These are phyloP conservation scores for Geotria australis DNA, from an alignment of 2,797 vertebrate genomes.

Conservation along the genomic window DNA sequence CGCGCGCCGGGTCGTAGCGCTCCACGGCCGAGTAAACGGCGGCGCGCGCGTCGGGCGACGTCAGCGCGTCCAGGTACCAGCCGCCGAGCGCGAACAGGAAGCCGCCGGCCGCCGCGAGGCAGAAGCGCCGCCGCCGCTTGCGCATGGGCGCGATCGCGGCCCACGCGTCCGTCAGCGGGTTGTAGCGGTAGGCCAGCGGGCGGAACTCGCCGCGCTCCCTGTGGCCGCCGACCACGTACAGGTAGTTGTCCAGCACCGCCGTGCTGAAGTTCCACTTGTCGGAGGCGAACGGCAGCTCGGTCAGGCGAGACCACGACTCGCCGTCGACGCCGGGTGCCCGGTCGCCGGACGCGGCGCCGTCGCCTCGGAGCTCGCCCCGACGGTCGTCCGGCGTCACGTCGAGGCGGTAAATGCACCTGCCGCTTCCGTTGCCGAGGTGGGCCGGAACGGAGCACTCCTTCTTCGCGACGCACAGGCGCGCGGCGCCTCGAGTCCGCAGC, in stretches of 20 bases:
- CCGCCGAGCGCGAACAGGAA: slow-evolving; percentile 26
- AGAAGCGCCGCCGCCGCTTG: slow-evolving; percentile 32
- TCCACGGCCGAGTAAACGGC: slow-evolving; percentile 25
- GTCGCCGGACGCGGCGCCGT: no score
- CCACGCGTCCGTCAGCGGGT: slow-evolving; percentile 18
- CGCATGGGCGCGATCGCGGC: slow-evolving; percentile 13
- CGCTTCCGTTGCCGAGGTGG: slow-evolving; percentile 8
- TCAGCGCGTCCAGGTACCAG: slow-evolving; percentile 28
- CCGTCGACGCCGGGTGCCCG: no score
- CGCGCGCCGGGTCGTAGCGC: slow-evolving; percentile 22
- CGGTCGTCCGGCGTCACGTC: slow-evolving; percentile 6
- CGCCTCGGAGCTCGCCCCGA: no score
- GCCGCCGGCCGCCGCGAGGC: slow-evolving; percentile 18
- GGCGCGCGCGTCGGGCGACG: slow-evolving; percentile 22
- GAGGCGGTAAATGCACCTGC: slow-evolving; percentile 12
- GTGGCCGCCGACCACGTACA: slow-evolving; percentile 29
- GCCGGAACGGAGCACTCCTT: slow-evolving; percentile 15
- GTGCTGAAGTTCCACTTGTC: slow-evolving; percentile 35
- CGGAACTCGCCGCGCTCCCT: slow-evolving; percentile 20
- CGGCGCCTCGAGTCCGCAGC: slow-evolving; percentile 9
- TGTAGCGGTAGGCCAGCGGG: slow-evolving; percentile 26
- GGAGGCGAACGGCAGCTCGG: slow-evolving; percentile 20
- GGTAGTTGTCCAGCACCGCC: slow-evolving; percentile 25
- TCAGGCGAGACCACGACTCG: slow-evolving; percentile 9
- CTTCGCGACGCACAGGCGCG: slow-evolving; percentile 15